phyloP scores from a whole-genome alignment of 1,140 invertebrate genomes.

The Drosophila ficusphila region DNA sequence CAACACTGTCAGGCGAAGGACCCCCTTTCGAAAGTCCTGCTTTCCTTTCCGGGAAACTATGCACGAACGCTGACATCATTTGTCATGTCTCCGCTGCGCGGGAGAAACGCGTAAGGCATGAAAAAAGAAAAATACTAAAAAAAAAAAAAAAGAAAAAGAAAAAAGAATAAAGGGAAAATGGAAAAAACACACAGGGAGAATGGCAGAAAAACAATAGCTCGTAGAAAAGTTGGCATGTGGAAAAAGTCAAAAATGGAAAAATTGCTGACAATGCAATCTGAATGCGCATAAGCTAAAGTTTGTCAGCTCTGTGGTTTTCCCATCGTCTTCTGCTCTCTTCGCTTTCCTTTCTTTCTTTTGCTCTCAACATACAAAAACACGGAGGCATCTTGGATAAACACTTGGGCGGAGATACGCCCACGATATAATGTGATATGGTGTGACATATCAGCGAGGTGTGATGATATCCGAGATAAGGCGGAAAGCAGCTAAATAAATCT shows the following conservation, averaged over 20 bases:
- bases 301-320: constrained; percentile 20
- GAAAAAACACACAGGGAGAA: neutral
- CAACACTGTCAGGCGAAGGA: constrained; percentile 54
- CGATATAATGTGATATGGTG: constrained; percentile 30
- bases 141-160: too few species aligned
- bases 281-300: constrained; percentile 71
- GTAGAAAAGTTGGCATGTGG: constrained; percentile 70
- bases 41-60: constrained; percentile 53
- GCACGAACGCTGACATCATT: constrained; percentile 68
- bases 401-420: constrained; percentile 25
- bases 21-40: neutral
- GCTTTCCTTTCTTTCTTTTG: too few species aligned
- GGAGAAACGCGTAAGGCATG: constrained; percentile 21
- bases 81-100: constrained; percentile 59
- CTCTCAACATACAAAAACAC: constrained; percentile 10
- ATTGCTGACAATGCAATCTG: constrained; percentile 67
- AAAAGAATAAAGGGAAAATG: too few species aligned
- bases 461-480: constrained; percentile 6
- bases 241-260: constrained; percentile 67
- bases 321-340: too few species aligned
- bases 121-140: too few species aligned
- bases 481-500: neutral
- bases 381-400: constrained; percentile 48
- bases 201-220: constrained; percentile 66
- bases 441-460: constrained; percentile 44